phyloP scores from a whole-genome alignment of 1,140 invertebrate genomes.

The Palaemon carinicauda region DNA sequence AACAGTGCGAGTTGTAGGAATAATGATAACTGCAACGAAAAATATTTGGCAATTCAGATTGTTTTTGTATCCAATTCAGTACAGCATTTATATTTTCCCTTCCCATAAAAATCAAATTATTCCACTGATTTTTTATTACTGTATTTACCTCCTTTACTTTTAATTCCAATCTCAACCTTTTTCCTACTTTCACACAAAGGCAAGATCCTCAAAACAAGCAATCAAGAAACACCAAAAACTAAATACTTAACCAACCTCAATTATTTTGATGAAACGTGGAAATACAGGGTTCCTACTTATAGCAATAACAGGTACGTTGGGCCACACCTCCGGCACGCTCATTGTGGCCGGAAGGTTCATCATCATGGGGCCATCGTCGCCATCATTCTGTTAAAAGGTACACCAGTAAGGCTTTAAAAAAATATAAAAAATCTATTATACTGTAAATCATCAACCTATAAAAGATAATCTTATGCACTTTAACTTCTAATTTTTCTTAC shows the following conservation, averaged over 20 bases:
- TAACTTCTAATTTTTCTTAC: too few species aligned
- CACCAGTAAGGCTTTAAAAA: neutral
- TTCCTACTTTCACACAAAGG: neutral
- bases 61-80: too few species aligned
- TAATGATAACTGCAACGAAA: too few species aligned
- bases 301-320: slow-evolving; percentile 93
- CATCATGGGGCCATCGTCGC: slow-evolving; percentile 35
- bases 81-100: too few species aligned
- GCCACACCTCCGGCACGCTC: slow-evolving; percentile 96
- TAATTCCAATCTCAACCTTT: neutral
- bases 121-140: neutral
- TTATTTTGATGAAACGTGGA: slow-evolving; percentile 96
- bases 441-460: neutral
- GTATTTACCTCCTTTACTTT: too few species aligned
- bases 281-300: slow-evolving; percentile 95
- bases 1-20: neutral
- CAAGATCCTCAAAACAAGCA: neutral
- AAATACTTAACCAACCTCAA: slow-evolving; percentile 76
- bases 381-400: neutral
- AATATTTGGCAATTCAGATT: too few species aligned
- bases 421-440: too few species aligned
- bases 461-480: neutral
- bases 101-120: too few species aligned
- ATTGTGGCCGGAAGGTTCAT: slow-evolving; percentile 79
- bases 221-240: neutral